Evolutionary conservation across 2,888 invertebrate genomes (phyloP).

Genomic region (Pseudoips prasinana): DNA sequence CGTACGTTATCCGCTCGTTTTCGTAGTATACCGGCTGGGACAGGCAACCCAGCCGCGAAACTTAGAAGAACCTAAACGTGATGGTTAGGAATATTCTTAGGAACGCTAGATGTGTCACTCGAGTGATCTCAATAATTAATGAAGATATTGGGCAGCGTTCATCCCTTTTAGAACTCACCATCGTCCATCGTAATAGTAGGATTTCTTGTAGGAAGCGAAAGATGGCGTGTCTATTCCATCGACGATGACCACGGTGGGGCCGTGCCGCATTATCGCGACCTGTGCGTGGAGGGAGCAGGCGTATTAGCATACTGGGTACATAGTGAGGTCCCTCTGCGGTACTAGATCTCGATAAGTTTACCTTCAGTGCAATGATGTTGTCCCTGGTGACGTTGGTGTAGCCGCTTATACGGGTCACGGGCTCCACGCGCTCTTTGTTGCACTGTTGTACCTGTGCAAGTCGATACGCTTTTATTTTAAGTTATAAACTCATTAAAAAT

Average conservation of each 20-base stretch:
- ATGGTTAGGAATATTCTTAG: too few relatives aligned
- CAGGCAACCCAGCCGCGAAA: too few relatives aligned
- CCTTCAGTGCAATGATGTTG: slow-evolving; percentile 64
- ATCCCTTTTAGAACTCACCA: slow-evolving; percentile 60
- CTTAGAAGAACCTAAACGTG: too few relatives aligned
- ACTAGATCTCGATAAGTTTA: too few relatives aligned
- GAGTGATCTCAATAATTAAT: too few relatives aligned
- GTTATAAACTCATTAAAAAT: too few relatives aligned
- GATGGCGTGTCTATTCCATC: slow-evolving; percentile 44
- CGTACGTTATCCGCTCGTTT: too few relatives aligned
- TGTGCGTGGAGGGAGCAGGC: slow-evolving; percentile 22
- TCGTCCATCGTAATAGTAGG: slow-evolving; percentile 58
- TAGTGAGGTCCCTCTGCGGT: too few relatives aligned
- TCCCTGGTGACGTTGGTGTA: slow-evolving; percentile 61
- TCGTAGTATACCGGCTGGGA: too few relatives aligned
- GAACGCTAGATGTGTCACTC: too few relatives aligned
- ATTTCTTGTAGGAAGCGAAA: slow-evolving; percentile 49
- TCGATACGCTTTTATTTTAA: too few relatives aligned
- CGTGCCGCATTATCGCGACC: slow-evolving; percentile 58
- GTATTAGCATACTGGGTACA: neutral
- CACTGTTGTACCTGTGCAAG: slow-evolving; percentile 50
- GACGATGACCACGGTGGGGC: slow-evolving; percentile 63
- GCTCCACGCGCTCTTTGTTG: slow-evolving; percentile 39
- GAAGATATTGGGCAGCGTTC: too few relatives aligned
- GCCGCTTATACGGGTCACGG: slow-evolving; percentile 60